Percentiles rank a stretch among this genome's conserved stretches.
Conservation (phyloP, 2,797 vertebrate species). For the Orientallactaga sibirica region DNA sequence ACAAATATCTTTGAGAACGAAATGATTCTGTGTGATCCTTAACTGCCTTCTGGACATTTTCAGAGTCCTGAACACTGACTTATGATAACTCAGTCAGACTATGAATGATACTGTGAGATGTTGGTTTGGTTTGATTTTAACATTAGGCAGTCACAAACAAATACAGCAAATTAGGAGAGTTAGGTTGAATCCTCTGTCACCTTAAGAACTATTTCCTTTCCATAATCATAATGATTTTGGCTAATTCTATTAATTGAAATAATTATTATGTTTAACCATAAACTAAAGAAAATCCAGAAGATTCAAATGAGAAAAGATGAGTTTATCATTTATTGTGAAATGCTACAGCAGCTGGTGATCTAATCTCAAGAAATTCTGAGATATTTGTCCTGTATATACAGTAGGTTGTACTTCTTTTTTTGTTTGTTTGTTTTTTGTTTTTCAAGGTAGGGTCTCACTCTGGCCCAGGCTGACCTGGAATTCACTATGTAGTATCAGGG, state of each 20-base stretch:
- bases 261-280: conserved; percentile 37
- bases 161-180: background rate
- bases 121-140: background rate
- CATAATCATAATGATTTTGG: background rate
- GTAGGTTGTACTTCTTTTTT: background rate
- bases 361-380: background rate
- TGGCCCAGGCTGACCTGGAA: too few relatives aligned
- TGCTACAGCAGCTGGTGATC: background rate
- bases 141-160: conserved; percentile 18
- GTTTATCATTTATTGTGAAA: background rate
- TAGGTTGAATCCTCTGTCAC: background rate
- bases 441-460: too few relatives aligned
- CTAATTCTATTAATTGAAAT: conserved; percentile 1
- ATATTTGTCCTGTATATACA: background rate
- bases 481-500: too few relatives aligned
- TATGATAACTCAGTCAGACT: background rate
- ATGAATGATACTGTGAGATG: background rate
- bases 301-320: background rate
- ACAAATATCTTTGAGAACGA: background rate
- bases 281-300: conserved; percentile 23
- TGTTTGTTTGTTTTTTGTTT: too few relatives aligned
- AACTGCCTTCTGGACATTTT: background rate
- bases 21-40: background rate
- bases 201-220: background rate
- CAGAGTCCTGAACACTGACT: background rate